Evolutionary conservation across 1,140 invertebrate species (phyloP), one percentile per base, ranked within the genome.

Genomic region (Adoxophyes honmai): DNA sequence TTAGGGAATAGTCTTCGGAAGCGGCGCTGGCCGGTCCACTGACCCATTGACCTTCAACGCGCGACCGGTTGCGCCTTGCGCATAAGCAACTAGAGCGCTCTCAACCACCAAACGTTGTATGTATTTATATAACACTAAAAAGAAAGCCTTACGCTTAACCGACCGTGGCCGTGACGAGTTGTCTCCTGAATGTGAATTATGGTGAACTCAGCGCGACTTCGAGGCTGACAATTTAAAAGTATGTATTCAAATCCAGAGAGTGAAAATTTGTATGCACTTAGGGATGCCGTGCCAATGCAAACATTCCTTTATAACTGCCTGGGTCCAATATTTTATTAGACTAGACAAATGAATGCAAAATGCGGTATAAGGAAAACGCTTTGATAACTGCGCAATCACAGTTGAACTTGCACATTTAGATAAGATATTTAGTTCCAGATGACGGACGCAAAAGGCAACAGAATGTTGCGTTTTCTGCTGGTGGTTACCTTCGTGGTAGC

Each of bases 1-100:
- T 28, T 28, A 28, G 21, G 21, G 21, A 28, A 28, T 28, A 28
- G 21, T 28, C 21, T 28, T 28, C 34, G 52, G 9, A 53, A 15
- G 42, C 21, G 42, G 42, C 14, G 18, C 16, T 28, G 55, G 55
- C 55, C 65, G 70, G 71, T 72, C 73, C 70, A 79, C 69, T 85
- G 68, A 81, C 81, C 81, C 64, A 82, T 70, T 85, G 73, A 80
- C 81, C 81, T 78, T 80, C 66, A 71, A 66, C 13, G 35, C 37
- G 15, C 60, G 66, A 79, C 76, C 75, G 76, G 78, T 76, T 75
- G 64, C 54, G 66, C 66, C 16, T 18, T 10, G 52, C 54, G 54
- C 60, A 48, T 48, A 48, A 48, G 59, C 62, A 60, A 66, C 66
- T 70, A 62, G 62, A 68, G 62, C 64, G 59, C 57, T 9, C 53